A percentile compares a stretch with the other conserved stretches of the same genome.
Evolutionary conservation across 2,797 vertebrate species (phyloP).

Genomic region (Vespertilio murinus): DNA sequence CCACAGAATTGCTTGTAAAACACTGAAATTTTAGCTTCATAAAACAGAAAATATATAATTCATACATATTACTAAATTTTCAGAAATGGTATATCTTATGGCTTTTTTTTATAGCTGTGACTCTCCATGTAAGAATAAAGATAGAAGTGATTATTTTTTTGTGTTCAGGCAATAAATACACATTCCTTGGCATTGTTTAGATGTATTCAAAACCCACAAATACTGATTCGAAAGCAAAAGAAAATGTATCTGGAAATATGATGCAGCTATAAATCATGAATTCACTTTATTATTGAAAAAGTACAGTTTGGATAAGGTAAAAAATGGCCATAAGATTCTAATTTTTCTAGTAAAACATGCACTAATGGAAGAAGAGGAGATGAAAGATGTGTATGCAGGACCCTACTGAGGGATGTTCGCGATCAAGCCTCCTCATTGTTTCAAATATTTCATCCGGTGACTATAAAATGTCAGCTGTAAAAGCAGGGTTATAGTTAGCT

Average conservation of each 20-base stretch:
- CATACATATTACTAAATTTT: constrained; percentile 48
- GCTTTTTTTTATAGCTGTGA: neutral
- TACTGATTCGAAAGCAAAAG: constrained; percentile 46
- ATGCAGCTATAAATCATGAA: neutral
- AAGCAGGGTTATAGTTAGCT: neutral
- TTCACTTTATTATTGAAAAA: constrained; percentile 26
- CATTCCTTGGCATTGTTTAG: neutral
- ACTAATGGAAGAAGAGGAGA: neutral
- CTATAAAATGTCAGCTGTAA: neutral
- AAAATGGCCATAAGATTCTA: neutral
- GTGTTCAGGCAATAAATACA: constrained; percentile 39
- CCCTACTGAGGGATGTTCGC: rapidly evolving
- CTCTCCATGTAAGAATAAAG: constrained; percentile 9
- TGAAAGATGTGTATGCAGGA: neutral
- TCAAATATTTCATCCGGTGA: neutral
- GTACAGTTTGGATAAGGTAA: neutral
- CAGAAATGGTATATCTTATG: neutral
- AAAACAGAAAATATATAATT: constrained; percentile 17
- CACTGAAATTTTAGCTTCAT: neutral
- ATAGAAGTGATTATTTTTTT: constrained; percentile 15
- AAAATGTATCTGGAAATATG: constrained; percentile 28
- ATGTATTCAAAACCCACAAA: neutral
- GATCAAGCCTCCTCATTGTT: neutral
- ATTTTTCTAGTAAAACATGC: neutral
- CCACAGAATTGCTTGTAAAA: neutral